Evolutionary conservation across 2,113 vertebrate genomes (phyloP).

Genomic region (Gallinago media): DNA sequence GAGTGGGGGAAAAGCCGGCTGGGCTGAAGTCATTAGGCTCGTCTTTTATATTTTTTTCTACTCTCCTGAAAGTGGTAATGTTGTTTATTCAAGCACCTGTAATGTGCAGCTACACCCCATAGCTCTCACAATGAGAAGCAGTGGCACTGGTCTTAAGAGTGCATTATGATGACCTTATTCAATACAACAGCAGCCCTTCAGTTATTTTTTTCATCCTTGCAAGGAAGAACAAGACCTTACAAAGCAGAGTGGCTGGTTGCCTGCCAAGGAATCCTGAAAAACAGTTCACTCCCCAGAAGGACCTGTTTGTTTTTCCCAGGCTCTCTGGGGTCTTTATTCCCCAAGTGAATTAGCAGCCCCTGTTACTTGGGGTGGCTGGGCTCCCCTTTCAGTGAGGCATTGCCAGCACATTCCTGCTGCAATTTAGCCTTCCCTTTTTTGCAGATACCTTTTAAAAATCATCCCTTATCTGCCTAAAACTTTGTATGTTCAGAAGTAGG

Average conservation of each 20-base stretch:
- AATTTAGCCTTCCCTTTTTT: not conserved
- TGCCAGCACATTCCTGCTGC: not conserved
- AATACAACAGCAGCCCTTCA: conserved; percentile 10
- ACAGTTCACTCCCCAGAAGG: conserved; percentile 62
- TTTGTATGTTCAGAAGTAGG: not conserved
- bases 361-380: conserved; percentile 11
- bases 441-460: not conserved
- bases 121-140: not conserved
- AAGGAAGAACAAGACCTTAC: conserved; percentile 58
- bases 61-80: not conserved
- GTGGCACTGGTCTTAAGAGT: not conserved
- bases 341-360: conserved; percentile 31
- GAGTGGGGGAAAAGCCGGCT: not conserved
- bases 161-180: conserved; percentile 51
- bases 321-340: conserved; percentile 56
- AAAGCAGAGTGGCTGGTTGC: conserved; percentile 59
- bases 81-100: conserved; percentile 61
- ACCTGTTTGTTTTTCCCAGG: conserved; percentile 74
- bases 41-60: conserved; percentile 11
- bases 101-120: conserved; percentile 23
- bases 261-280: conserved; percentile 73
- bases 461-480: not conserved
- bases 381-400: not conserved
- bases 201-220: conserved; percentile 37
- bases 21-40: conserved; percentile 12